These are phyloP conservation scores for Pyrrhosoma nymphula DNA, from an alignment of 2,888 invertebrate genomes.

Conservation along the genomic window DNA sequence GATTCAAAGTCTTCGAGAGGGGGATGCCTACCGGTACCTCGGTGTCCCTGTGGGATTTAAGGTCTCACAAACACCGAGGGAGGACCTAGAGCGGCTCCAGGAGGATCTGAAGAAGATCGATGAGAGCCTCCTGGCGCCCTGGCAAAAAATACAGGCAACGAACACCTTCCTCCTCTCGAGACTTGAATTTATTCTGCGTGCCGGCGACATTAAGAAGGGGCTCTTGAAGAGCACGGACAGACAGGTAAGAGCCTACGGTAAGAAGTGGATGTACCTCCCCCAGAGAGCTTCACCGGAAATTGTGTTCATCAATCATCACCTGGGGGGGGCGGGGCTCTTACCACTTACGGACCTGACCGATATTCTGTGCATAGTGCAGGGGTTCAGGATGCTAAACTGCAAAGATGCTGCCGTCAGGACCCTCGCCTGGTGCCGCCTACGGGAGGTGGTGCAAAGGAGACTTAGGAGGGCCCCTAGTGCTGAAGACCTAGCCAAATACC, in stretches of 20 bases:
- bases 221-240: slow-evolving; percentile 72
- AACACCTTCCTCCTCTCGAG: slow-evolving; percentile 72
- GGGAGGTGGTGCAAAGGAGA: too few relatives aligned
- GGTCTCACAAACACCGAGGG: slow-evolving; percentile 72
- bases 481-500: too few relatives aligned
- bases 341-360: slow-evolving; percentile 74
- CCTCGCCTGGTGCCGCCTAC: too few relatives aligned
- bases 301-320: slow-evolving; percentile 72
- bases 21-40: slow-evolving; percentile 73
- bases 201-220: slow-evolving; percentile 73
- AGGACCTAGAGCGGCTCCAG: slow-evolving; percentile 69
- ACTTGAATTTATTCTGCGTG: slow-evolving; percentile 74
- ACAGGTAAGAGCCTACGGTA: slow-evolving; percentile 72
- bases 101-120: slow-evolving; percentile 59
- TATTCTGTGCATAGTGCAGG: slow-evolving; percentile 73
- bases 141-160: slow-evolving; percentile 73
- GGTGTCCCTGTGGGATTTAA: slow-evolving; percentile 74
- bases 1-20: background rate
- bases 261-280: slow-evolving; percentile 74
- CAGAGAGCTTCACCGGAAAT: slow-evolving; percentile 74
- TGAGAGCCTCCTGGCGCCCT: slow-evolving; percentile 71
- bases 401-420: slow-evolving; percentile 72
- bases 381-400: slow-evolving; percentile 73
- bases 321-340: slow-evolving; percentile 73
- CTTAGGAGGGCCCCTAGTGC: too few relatives aligned